Base-by-base conservation (phyloP, 2,797 vertebrate genomes). In the Chiloscyllium punctatum region DNA sequence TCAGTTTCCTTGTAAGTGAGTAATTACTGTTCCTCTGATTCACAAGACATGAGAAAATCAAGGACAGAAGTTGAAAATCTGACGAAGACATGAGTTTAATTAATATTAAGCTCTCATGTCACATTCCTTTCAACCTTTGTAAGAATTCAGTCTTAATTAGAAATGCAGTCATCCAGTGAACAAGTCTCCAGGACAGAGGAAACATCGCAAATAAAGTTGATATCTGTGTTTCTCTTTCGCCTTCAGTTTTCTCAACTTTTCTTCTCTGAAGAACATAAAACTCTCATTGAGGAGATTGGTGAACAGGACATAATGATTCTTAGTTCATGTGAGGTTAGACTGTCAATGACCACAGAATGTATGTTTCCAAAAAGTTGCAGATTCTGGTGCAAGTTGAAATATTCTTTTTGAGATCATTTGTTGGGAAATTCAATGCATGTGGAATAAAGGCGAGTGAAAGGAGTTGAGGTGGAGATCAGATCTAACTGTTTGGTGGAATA, bases 1-100 rank as follows among this genome's bases (percentile, higher is more conserved):
- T 97, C 97, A 97, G 97, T 97, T 97, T 97, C 96, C 97, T 97
- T 97, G 94, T 97, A 97, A 98, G 96, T 97, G 96, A 96, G 97
- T 97, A 97, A 98, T 98, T 98, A 97, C 96, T 97, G 97, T 96
- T 97, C 97, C 97, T 98, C 96, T 97, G 97, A 98, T 98, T 97
- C 97, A 97, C 97, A 97, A 96, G 96, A 97, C 97, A 97, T 97
- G 97, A 98, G 98, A 68, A 97, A 97, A 97, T 97, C 96, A 37
- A 96, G 97, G 96, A 96, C 97, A 97, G 97, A 97, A 97, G 97
- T 97, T 96, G 97, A 97, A 97, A 97, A 97, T 97, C 77, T 21
- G 95, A 96, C 95, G 96, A 96, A 97, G 57, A 77, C 51, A 27
- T 57, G 27, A 95, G 94, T 77, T 95, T 95, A 95, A 95, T 95